Evolutionary conservation across 2,113 vertebrate species (phyloP), one percentile per base, ranked within the genome.

Genomic region (Heliornis fulica): DNA sequence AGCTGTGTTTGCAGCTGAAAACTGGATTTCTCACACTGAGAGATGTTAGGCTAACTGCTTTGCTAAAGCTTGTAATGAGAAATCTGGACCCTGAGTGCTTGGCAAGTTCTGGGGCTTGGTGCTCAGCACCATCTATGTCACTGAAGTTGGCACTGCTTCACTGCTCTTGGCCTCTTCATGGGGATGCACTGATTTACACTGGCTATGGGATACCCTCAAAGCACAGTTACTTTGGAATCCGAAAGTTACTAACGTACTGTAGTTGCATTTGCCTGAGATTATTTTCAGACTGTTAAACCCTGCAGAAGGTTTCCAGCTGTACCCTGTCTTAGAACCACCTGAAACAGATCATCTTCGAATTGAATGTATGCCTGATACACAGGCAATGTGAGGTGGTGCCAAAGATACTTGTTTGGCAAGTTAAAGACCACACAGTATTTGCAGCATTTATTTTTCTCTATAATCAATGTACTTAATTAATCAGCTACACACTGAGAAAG

Each of bases 381-480:
- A 91, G 14, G 34, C 11, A 22, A 29, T 20, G 29, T 89, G 68
- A 50, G 51, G 15, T 66, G 36, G 17, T 83, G 64, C 83, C 77
- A 79, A 66, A 72, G 50, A 36, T 38, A 57, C 28, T 57, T 0
- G 7, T n/a, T 78, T 46, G 54, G 64, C 69, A 78, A 86, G 83
- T 79, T 89, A 20, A 96, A 28, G 41, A 34, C 71, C n/a, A 9
- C 40, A 70, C 50, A 13, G 84, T 83, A 34, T 91, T 63, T 5
- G 1, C 78, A 83, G 59, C 3, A 0, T 68, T 91, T 84, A 41
- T 87, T 94, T 94, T 86, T 59, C 88, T 90, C 64, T 88, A 2
- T 89, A 78, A 89, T 90, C 90, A 86, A 53, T 93, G 85, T 72
- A 71, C 40, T 83, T 92, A 92, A 93, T 94, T 92, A 92, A 94